Conservation (phyloP, 2,888 invertebrate genomes). For the Megamerina dolium region DNA sequence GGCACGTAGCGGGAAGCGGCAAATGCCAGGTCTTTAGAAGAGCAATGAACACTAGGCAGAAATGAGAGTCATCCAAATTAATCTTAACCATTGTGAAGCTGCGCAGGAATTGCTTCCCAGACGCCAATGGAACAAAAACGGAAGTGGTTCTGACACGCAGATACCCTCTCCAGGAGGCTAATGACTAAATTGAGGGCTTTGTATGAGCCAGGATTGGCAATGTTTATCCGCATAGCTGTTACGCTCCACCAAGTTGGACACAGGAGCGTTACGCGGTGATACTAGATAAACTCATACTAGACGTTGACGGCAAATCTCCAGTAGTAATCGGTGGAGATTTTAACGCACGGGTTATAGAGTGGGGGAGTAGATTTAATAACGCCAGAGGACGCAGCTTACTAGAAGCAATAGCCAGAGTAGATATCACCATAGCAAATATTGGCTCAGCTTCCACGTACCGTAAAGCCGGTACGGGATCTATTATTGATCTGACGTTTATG, state of each 20-base stretch:
- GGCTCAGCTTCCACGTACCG: constrained; percentile 5
- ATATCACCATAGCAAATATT: neutral
- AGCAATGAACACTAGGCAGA: neutral
- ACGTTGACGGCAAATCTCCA: neutral
- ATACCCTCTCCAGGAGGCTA: neutral
- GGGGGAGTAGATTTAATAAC: constrained; percentile 6
- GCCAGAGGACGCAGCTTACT: constrained; percentile 1
- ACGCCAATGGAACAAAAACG: neutral
- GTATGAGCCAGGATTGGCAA: constrained; percentile 1
- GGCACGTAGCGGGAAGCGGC: no score
- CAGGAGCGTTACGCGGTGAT: no score
- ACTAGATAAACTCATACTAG: neutral
- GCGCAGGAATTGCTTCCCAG: constrained; percentile 9
- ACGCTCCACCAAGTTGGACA: constrained; percentile 1
- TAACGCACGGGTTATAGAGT: constrained; percentile 8
- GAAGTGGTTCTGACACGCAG: constrained; percentile 3
- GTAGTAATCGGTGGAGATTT: no score
- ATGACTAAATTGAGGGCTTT: neutral
- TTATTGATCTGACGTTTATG: constrained; percentile 9
- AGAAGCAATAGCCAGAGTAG: constrained; percentile 4
- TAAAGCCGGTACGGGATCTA: neutral
- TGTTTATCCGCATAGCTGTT: constrained; percentile 1
- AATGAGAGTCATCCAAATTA: neutral
- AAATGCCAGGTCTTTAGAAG: no score
- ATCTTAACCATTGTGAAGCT: no score